A percentile compares a stretch with the other conserved stretches of the same genome.
Conservation (phyloP, 1,140 invertebrate species). For the Lamellibrachia luymesi region DNA sequence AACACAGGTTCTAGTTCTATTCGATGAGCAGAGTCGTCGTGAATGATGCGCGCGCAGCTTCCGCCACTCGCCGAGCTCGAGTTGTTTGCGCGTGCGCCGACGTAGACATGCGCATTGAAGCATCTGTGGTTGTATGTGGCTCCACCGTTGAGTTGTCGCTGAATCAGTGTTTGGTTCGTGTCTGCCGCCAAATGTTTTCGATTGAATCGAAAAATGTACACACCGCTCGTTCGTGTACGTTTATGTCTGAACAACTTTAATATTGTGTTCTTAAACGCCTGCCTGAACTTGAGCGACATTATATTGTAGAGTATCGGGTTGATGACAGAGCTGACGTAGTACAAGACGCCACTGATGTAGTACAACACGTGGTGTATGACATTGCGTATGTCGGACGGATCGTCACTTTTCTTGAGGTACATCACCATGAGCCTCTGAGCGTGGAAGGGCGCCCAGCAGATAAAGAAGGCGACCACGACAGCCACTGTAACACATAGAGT, state of each 20-base stretch:
- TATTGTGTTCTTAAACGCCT: slow-evolving; percentile 67
- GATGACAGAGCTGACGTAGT: slow-evolving; percentile 84
- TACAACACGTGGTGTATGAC: slow-evolving; percentile 28
- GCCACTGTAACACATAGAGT: slow-evolving; percentile 68
- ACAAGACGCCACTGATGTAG: slow-evolving; percentile 61
- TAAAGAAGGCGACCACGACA: slow-evolving; percentile 87
- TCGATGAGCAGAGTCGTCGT: not conserved
- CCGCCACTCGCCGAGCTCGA: not conserved
- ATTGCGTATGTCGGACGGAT: slow-evolving; percentile 10
- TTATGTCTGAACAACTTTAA: slow-evolving; percentile 29
- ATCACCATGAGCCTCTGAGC: slow-evolving; percentile 78
- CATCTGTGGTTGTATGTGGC: slow-evolving; percentile 8
- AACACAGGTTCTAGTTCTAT: not conserved
- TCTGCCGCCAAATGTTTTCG: not conserved
- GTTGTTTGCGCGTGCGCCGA: slow-evolving; percentile 2
- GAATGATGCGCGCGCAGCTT: not conserved
- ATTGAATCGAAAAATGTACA: not conserved
- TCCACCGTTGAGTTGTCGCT: not conserved
- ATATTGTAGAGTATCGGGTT: slow-evolving; percentile 91
- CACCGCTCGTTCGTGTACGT: not conserved
- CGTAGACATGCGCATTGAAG: not conserved
- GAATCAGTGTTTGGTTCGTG: slow-evolving; percentile 6
- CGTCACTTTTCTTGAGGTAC: slow-evolving; percentile 59
- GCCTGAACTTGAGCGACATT: slow-evolving; percentile 82
- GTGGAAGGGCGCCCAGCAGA: slow-evolving; percentile 94